Evolutionary conservation across 2,797 vertebrate species (phyloP), one percentile per base, ranked within the genome.

Genomic region (Neostethus bicornis): DNA sequence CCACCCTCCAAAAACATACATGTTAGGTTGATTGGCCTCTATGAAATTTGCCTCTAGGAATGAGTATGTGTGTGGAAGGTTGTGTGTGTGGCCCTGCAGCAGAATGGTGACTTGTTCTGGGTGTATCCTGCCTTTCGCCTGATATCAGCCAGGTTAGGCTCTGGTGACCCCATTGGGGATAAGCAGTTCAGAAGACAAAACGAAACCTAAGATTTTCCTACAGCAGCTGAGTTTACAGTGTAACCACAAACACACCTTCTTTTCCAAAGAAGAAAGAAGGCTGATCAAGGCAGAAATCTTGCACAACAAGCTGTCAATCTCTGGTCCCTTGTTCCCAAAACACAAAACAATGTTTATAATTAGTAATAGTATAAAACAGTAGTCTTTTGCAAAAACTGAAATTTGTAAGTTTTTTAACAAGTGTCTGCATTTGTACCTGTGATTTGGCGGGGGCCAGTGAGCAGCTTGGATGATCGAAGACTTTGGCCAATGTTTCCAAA

Each of bases 201-300:
- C n/a, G n/a, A n/a, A n/a, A 44, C 5, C 29, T 12, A 31, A 12
- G 4, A 13, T 31, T 12, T 49, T 35, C 32, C 31, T 0, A 0
- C 25, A 29, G 6, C 19, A 11, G 11, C 35, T 49, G 10, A n/a
- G 3, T n/a, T 24, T 0, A 17, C 39, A 17, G 25, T 26, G 7
- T 35, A 20, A 4, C 45, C 9, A 26, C 50, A n/a, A 24, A 64
- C 66, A 2, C 73, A 94, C 94, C 91, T 91, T 94, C 79, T 93
- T 94, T 77, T 95, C 94, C 77, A 95, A 56, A 0, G 92, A 93
- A 20, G 94, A 92, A 1, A 95, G 91, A 44, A 95, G 90, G 43
- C 92, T 90, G 75, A 92, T 92, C 72, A 95, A 84, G 0, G 90
- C 59, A 26, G 93, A 91, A 63, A 94, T 92, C 84, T 94, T 94